phyloP scores from a whole-genome alignment of 1,140 invertebrate species.

The Telenomus remus region DNA sequence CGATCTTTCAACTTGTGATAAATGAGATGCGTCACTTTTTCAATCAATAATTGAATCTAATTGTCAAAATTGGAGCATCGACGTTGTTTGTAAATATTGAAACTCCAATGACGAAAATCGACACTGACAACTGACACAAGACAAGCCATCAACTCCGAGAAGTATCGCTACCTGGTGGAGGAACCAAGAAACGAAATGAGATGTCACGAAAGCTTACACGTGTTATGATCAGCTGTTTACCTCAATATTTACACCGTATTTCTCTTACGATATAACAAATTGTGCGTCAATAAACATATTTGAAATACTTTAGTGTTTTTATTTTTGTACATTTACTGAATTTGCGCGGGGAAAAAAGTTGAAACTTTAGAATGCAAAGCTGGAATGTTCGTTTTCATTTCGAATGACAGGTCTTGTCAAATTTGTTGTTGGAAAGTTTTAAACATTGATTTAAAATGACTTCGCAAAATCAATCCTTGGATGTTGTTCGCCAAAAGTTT shows the following conservation, averaged over 20 bases:
- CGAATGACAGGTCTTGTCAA: too few relatives aligned
- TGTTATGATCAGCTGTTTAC: slow-evolving; percentile 5
- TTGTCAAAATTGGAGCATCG: neutral
- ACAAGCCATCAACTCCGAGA: neutral
- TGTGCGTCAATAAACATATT: neutral
- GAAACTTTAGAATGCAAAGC: too few relatives aligned
- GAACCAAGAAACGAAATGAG: neutral
- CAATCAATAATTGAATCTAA: neutral
- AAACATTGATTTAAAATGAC: slow-evolving; percentile 53
- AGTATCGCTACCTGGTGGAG: neutral
- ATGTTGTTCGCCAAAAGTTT: slow-evolving; percentile 77
- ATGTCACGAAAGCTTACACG: neutral
- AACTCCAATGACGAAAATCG: too few relatives aligned
- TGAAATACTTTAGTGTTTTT: too few relatives aligned
- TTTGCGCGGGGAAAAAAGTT: too few relatives aligned
- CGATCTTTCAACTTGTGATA: too few relatives aligned
- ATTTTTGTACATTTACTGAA: too few relatives aligned
- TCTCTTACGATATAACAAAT: neutral
- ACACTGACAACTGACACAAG: too few relatives aligned
- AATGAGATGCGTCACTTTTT: neutral
- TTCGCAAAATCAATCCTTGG: slow-evolving; percentile 49
- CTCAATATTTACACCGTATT: neutral
- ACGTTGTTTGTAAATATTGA: neutral
- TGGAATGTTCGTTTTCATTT: too few relatives aligned
- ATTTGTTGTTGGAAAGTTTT: too few relatives aligned